phyloP scores from a whole-genome alignment of 2,797 vertebrate species.

The Myripristis jacobus region DNA sequence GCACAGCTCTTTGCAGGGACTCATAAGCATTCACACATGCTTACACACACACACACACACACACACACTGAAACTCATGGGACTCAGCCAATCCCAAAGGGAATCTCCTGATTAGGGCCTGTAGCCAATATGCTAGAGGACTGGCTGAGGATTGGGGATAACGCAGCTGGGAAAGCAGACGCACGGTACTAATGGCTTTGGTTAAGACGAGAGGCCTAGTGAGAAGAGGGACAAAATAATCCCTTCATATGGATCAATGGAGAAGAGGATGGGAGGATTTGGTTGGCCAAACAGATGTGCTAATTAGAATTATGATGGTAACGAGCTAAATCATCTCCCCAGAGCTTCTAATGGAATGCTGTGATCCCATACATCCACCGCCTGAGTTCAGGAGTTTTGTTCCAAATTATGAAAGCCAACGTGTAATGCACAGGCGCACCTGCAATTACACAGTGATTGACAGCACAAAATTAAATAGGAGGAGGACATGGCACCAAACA shows the following conservation, averaged over 20 bases:
- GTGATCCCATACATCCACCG: background rate
- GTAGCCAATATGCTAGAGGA: conserved; percentile 28
- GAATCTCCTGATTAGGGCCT: conserved; percentile 45
- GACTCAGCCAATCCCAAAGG: background rate
- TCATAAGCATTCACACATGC: background rate
- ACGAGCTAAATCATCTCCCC: conserved; percentile 16
- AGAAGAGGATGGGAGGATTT: conserved; percentile 10
- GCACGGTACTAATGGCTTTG: conserved; percentile 43
- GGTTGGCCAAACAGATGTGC: conserved; percentile 25
- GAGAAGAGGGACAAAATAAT: conserved; percentile 19
- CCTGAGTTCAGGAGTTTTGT: background rate
- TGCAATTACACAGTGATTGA: too few relatives aligned
- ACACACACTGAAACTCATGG: background rate
- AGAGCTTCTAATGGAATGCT: conserved; percentile 4
- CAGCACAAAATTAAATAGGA: too few relatives aligned
- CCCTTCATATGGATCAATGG: conserved; percentile 33
- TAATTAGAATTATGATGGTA: conserved; percentile 44
- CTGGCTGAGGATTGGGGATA: conserved; percentile 42
- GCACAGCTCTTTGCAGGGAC: conserved; percentile 7
- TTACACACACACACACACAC: background rate
- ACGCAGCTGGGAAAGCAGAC: conserved; percentile 31
- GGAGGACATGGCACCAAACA: too few relatives aligned
- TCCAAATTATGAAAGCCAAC: too few relatives aligned
- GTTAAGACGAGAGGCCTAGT: conserved; percentile 25
- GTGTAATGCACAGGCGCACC: too few relatives aligned